Percentiles rank a stretch among this genome's conserved stretches.
These are phyloP conservation scores for Cyrtonyx montezumae DNA, from an alignment of 2,113 vertebrate species.

Conservation along the genomic window DNA sequence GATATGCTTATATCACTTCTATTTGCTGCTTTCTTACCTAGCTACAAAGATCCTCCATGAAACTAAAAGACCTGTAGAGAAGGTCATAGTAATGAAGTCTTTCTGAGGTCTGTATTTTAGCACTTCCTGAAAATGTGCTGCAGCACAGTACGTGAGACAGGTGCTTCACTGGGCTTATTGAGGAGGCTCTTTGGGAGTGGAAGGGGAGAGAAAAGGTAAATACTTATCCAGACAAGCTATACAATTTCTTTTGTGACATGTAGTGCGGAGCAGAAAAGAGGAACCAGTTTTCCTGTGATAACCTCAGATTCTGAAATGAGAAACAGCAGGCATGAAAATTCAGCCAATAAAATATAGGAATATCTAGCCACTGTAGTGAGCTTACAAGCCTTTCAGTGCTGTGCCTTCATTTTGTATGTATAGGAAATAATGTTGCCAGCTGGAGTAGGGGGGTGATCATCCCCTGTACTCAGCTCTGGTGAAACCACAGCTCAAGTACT, in stretches of 20 bases:
- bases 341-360: neutral
- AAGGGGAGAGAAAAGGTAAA: neutral
- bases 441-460: no score
- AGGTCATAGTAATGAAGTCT: neutral
- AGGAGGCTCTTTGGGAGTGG: neutral
- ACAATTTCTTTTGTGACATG: neutral
- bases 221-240: neutral
- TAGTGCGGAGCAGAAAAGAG: neutral
- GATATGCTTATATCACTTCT: neutral
- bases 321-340: neutral
- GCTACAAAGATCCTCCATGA: neutral
- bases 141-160: neutral
- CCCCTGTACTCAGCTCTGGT: no score
- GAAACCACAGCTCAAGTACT: no score
- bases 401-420: neutral
- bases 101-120: neutral
- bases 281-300: conserved; percentile 18
- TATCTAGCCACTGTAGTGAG: neutral
- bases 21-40: neutral
- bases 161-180: neutral
- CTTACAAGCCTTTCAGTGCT: neutral
- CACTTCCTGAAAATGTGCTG: neutral
- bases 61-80: neutral
- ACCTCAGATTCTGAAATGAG: conserved; percentile 18
- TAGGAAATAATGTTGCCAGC: no score